A percentile compares a stretch with the other conserved stretches of the same genome.
Conservation (phyloP, 2,888 invertebrate genomes). For the Coecobrya sp. region DNA sequence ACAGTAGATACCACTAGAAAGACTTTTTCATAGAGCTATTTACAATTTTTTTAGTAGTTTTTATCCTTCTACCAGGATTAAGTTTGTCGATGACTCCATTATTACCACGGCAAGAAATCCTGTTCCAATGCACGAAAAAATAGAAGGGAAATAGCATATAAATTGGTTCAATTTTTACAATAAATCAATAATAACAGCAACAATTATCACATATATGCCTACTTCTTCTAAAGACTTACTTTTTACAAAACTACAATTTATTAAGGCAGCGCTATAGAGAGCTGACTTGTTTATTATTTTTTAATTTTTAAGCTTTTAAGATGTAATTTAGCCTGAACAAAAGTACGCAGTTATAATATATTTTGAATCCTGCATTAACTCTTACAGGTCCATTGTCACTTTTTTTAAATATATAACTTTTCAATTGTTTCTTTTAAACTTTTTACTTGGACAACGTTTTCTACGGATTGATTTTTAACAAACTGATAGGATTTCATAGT, state of each 20-base stretch:
- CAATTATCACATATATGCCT: neutral
- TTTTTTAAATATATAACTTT: neutral
- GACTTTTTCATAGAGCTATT: too few species aligned
- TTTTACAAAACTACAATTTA: slow-evolving; percentile 1
- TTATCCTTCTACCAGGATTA: too few species aligned
- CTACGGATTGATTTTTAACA: neutral
- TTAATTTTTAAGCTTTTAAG: neutral
- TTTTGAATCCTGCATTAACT: neutral
- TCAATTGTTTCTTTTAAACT: neutral
- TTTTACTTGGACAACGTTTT: neutral
- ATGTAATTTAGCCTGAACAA: neutral
- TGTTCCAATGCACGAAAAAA: neutral
- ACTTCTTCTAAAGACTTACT: slow-evolving; percentile 30
- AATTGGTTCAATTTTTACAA: slow-evolving; percentile 9
- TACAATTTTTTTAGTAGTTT: too few species aligned
- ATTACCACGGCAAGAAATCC: too few species aligned
- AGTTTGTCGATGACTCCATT: too few species aligned
- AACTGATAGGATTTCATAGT: neutral
- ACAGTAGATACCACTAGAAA: neutral
- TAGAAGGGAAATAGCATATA: too few species aligned
- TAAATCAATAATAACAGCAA: slow-evolving; percentile 18
- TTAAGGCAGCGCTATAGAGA: too few species aligned
- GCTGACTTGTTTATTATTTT: too few species aligned
- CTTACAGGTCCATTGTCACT: neutral
- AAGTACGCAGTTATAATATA: neutral